A percentile compares a stretch with the other conserved stretches of the same genome.
phyloP scores from a whole-genome alignment of 2,888 invertebrate species.

The Drosophila pseudotalamancana region DNA sequence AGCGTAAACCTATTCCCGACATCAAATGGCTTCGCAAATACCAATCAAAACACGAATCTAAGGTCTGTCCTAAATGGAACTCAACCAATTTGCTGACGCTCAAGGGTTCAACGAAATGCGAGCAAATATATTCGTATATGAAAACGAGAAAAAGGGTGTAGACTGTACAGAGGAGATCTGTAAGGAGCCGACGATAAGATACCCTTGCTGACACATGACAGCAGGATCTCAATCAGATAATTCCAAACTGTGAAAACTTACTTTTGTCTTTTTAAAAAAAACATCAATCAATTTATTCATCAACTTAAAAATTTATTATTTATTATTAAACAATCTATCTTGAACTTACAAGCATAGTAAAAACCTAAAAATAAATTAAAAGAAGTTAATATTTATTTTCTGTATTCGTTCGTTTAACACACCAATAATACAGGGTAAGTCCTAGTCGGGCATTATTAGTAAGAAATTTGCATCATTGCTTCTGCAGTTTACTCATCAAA shows the following conservation, averaged over 20 bases:
- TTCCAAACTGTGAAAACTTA: neutral
- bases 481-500: no score
- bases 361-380: no score
- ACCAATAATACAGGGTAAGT: no score
- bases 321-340: no score
- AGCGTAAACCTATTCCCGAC: constrained; percentile 72
- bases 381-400: no score
- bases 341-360: no score
- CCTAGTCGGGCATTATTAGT: no score
- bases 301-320: neutral
- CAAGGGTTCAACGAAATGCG: constrained; percentile 39
- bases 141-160: constrained; percentile 1
- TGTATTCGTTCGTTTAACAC: no score
- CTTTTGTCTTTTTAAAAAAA: no score
- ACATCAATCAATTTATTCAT: neutral
- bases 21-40: constrained; percentile 62
- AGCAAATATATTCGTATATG: constrained; percentile 20
- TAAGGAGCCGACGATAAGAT: neutral
- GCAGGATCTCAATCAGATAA: no score
- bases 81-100: constrained; percentile 50
- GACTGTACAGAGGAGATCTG: neutral
- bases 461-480: no score
- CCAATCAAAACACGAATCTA: constrained; percentile 45
- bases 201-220: neutral
- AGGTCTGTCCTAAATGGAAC: constrained; percentile 25